Conservation (phyloP, 2,888 invertebrate species). For the Drosophila multiciliata region DNA sequence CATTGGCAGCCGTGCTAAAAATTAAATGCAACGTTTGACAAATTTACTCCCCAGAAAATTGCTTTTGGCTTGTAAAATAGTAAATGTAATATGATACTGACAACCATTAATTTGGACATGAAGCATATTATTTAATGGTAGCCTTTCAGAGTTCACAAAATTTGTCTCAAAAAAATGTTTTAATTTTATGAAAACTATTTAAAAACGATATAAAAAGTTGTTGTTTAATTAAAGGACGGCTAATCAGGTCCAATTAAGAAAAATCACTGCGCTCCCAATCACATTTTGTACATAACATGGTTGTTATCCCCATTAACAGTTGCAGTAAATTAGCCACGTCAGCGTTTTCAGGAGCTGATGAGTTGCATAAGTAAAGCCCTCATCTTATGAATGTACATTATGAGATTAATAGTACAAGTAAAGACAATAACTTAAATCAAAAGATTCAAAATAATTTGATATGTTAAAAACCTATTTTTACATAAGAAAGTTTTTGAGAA, state of each 20-base stretch:
- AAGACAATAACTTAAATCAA: background rate
- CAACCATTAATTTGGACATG: background rate
- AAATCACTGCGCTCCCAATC: too few species aligned
- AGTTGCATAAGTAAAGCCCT: background rate
- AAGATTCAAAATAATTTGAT: background rate
- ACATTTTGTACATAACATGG: background rate
- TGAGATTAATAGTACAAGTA: background rate
- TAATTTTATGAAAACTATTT: background rate
- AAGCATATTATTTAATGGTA: background rate
- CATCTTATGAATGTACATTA: background rate
- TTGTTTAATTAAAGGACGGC: background rate
- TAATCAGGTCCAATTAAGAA: background rate
- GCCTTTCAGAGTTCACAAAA: background rate
- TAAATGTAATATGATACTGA: background rate
- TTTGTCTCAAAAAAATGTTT: background rate
- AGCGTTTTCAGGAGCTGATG: slow-evolving; percentile 27
- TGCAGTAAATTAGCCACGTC: slow-evolving; percentile 26
- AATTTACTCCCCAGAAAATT: background rate
- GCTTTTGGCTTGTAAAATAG: background rate
- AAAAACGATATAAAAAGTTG: background rate
- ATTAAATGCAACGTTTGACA: slow-evolving; percentile 3
- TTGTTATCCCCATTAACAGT: background rate
- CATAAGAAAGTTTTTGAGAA: background rate
- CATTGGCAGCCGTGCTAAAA: slow-evolving; percentile 15
- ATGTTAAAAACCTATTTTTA: background rate